Conservation (phyloP, 2,888 invertebrate genomes). For the Acanthosepion pharaonis region DNA sequence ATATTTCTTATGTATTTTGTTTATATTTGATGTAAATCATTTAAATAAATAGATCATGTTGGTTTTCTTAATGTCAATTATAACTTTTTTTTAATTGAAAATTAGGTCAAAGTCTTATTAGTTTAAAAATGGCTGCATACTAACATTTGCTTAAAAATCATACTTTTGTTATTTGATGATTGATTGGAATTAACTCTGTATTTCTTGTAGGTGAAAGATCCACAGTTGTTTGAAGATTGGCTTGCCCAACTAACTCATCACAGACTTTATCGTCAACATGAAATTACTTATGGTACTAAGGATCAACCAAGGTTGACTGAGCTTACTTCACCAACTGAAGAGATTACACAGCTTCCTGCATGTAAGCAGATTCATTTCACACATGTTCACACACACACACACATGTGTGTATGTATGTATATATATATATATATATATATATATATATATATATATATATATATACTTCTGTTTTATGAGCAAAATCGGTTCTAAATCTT, state of each 20-base stretch:
- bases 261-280: constrained; percentile 85
- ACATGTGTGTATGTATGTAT: too few relatives aligned
- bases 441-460: too few relatives aligned
- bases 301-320: constrained; percentile 70
- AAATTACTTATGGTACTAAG: constrained; percentile 73
- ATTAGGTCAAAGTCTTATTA: not conserved
- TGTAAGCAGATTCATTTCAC: constrained; percentile 52
- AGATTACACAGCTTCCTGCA: constrained; percentile 57
- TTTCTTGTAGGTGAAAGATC: constrained; percentile 71
- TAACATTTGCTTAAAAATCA: not conserved
- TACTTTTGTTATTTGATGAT: not conserved
- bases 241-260: constrained; percentile 84
- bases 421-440: too few relatives aligned
- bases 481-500: too few relatives aligned
- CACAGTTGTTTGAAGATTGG: constrained; percentile 83
- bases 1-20: too few relatives aligned
- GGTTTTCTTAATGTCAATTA: not conserved
- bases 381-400: too few relatives aligned
- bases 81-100: not conserved
- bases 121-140: not conserved
- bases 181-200: not conserved
- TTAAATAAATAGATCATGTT: not conserved
- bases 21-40: too few relatives aligned
- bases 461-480: too few relatives aligned
- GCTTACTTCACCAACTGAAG: constrained; percentile 72